Percentiles rank a stretch among this genome's conserved stretches.
These are phyloP conservation scores for Dasysyrphus albostriatus DNA, from an alignment of 2,888 invertebrate species.

Conservation along the genomic window DNA sequence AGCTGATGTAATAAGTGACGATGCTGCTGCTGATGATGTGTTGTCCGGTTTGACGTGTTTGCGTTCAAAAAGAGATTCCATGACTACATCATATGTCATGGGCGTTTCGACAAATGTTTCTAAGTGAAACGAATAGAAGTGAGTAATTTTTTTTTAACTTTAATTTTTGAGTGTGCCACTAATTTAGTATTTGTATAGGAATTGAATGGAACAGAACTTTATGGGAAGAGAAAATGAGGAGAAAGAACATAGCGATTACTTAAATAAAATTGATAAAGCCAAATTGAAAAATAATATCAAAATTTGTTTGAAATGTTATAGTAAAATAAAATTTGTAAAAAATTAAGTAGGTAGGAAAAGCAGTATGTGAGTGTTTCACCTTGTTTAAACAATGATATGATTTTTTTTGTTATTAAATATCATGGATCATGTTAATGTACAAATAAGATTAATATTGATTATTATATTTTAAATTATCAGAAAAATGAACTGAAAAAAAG, in stretches of 20 bases:
- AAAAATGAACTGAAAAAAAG: too few species aligned
- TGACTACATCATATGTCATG: conserved; percentile 81
- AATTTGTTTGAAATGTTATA: conserved; percentile 6
- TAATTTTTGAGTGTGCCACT: conserved; percentile 36
- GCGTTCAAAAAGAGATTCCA: conserved; percentile 81
- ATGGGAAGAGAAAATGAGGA: conserved; percentile 61
- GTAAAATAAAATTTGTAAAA: neutral
- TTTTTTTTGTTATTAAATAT: neutral
- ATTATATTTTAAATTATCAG: too few species aligned
- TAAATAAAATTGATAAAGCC: conserved; percentile 39
- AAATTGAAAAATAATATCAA: conserved; percentile 32
- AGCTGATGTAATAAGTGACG: conserved; percentile 36
- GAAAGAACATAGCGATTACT: conserved; percentile 59
- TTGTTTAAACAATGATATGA: neutral
- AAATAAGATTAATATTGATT: too few species aligned
- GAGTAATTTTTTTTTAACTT: conserved; percentile 27
- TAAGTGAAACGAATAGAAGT: conserved; percentile 75
- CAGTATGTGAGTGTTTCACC: neutral
- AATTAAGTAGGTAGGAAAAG: neutral
- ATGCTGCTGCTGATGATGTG: conserved; percentile 67
- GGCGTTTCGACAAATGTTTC: conserved; percentile 80
- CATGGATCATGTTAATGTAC: too few species aligned
- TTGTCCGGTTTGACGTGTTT: conserved; percentile 76
- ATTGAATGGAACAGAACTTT: conserved; percentile 59
- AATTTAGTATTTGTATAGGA: conserved; percentile 55